Evolutionary conservation across 2,113 vertebrate genomes (phyloP), one percentile per base, ranked within the genome.

Genomic region (Proteles cristata): DNA sequence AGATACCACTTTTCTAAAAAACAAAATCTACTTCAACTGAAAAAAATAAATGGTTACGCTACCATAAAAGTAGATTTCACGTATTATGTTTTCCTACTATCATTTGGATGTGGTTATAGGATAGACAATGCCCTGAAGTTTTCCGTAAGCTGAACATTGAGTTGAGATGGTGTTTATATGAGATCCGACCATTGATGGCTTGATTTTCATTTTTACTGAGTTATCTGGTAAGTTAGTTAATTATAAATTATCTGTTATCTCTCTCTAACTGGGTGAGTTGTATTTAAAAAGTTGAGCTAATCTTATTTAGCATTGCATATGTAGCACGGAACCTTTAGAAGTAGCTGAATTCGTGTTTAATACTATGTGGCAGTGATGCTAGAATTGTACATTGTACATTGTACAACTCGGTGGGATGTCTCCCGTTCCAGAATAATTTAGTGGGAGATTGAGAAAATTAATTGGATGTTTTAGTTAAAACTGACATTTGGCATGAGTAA

Each of bases 171-270:
- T 7, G 4, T 66, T 96, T 86, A 8, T 73, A 35, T 35, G 33
- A 19, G 88, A 73, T n/a, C 53, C 11, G 43, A 68, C 10, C 93
- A 66, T 31, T 35, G 65, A 39, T 28, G 19, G 48, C 50, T 92
- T 73, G 23, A 35, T 31, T 97, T 85, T 94, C 74, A 86, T 80
- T 96, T 90, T 96, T 88, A 68, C 26, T 85, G 48, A 86, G 83
- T 90, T 65, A 14, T 35, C 79, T 80, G 35, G 55, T 69, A 61
- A 82, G 33, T 77, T 76, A 33, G 33, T 35, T 86, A 55, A 55
- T 58, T 66, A 77, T n/a, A 68, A 16, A 5, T 80, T 68, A 48
- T 79, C 39, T 19, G 25, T 25, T 68, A 23, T 68, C 69, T 58
- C 33, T 68, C 69, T 58, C 33, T 35, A 84, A 68, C 35, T 65